Conservation (phyloP, 2,113 vertebrate genomes). For the Indicator maculatus region DNA sequence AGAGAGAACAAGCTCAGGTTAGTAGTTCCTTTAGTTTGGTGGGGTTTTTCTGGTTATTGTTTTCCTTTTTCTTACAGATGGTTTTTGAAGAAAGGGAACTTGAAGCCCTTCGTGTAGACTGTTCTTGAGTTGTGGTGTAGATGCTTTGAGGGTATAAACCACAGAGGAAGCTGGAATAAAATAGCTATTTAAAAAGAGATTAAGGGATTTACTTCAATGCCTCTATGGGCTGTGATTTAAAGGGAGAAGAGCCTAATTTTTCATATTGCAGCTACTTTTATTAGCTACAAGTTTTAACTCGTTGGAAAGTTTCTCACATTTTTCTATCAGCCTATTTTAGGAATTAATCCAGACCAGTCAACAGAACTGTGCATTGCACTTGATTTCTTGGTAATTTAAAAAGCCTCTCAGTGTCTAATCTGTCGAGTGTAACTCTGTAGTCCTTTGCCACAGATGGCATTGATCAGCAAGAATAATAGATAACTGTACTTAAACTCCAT, state of each 20-base stretch:
- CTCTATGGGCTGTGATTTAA: constrained; percentile 58
- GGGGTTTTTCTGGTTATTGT: background rate
- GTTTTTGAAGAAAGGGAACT: constrained; percentile 3
- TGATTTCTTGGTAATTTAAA: constrained; percentile 28
- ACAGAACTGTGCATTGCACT: background rate
- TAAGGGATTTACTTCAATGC: constrained; percentile 63
- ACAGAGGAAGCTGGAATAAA: constrained; percentile 69
- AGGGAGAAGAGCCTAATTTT: constrained; percentile 47
- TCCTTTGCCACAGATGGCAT: constrained; percentile 17
- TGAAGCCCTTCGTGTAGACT: background rate
- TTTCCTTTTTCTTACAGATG: background rate
- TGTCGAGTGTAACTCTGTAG: background rate
- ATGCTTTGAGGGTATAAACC: constrained; percentile 63
- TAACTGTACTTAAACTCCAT: background rate
- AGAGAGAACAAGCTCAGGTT: background rate
- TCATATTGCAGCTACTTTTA: constrained; percentile 34
- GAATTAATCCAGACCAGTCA: constrained; percentile 39
- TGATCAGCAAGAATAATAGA: constrained; percentile 21
- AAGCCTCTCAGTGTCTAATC: constrained; percentile 5
- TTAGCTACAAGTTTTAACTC: constrained; percentile 51
- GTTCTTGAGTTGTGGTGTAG: constrained; percentile 47
- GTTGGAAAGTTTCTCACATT: constrained; percentile 26
- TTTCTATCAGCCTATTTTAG: constrained; percentile 19
- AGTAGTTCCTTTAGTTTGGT: background rate
- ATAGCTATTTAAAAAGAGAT: constrained; percentile 69